A percentile compares a stretch with the other conserved stretches of the same genome.
phyloP scores from a whole-genome alignment of 2,797 vertebrate species.

The Poecilia wingei region DNA sequence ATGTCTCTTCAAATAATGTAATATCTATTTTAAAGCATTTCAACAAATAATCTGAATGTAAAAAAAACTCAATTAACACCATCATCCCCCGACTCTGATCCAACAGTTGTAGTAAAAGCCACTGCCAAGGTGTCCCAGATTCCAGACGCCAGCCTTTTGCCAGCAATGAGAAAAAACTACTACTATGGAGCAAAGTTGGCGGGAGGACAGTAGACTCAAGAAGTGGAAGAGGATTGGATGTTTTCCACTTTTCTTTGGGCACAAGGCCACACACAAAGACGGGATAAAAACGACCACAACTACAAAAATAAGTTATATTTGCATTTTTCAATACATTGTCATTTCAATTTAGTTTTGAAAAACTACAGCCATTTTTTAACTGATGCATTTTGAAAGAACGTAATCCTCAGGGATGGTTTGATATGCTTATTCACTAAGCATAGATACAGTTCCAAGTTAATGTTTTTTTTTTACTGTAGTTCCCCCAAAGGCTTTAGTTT shows the following conservation, averaged over 20 bases:
- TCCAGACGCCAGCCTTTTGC: conserved; percentile 53
- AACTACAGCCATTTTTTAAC: background rate
- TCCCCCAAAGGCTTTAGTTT: background rate
- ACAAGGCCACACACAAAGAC: conserved; percentile 49
- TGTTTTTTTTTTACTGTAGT: background rate
- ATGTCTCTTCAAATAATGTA: background rate
- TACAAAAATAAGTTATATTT: conserved; percentile 10
- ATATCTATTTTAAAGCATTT: background rate
- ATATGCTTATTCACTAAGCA: background rate
- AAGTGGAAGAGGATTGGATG: conserved; percentile 57
- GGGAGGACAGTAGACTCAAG: conserved; percentile 49
- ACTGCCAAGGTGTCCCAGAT: conserved; percentile 63
- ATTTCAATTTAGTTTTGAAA: background rate
- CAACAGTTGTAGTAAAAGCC: conserved; percentile 51
- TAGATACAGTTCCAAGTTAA: background rate
- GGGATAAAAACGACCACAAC: conserved; percentile 14
- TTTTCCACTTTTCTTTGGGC: conserved; percentile 66
- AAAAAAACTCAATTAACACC: conserved; percentile 42
- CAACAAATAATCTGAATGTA: conserved; percentile 18
- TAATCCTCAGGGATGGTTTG: background rate
- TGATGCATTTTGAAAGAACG: background rate
- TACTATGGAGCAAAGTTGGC: conserved; percentile 62
- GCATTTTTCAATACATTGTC: background rate
- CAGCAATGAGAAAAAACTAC: conserved; percentile 32
- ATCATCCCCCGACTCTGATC: conserved; percentile 8